These are phyloP conservation scores for Eristalinus sepulchralis DNA, from an alignment of 2,888 invertebrate species.

Conservation along the genomic window DNA sequence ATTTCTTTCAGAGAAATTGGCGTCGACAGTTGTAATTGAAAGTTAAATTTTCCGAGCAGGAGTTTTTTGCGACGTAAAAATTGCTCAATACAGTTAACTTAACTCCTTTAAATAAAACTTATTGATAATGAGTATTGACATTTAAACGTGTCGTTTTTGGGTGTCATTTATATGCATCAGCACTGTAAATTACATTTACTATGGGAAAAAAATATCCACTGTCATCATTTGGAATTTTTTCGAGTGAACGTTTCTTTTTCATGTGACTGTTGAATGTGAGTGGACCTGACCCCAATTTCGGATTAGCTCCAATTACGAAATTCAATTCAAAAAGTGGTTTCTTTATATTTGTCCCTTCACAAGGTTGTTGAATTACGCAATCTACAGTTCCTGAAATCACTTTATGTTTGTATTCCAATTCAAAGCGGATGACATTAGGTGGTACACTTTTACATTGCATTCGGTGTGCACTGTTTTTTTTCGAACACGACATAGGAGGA, in stretches of 20 bases:
- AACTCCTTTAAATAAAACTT: no score
- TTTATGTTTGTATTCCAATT: no score
- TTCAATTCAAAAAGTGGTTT: background rate
- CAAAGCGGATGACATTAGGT: background rate
- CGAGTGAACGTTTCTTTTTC: background rate
- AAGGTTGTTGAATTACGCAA: background rate
- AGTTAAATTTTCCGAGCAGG: background rate
- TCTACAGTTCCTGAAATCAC: no score
- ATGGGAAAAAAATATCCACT: no score
- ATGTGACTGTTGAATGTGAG: background rate
- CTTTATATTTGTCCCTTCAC: background rate
- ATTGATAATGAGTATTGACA: no score
- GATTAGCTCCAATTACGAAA: conserved; percentile 19
- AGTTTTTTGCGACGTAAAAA: background rate
- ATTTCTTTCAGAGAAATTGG: conserved; percentile 5
- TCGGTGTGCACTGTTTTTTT: background rate
- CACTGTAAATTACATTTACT: no score
- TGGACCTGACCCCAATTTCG: background rate
- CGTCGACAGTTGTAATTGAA: background rate
- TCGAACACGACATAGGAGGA: conserved; percentile 27
- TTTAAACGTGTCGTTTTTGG: no score
- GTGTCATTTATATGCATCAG: no score
- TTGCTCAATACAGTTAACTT: no score
- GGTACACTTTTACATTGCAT: conserved; percentile 6
- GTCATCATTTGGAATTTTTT: no score